Conservation (phyloP, 2,113 vertebrate species). For the Hypanus sabinus region DNA sequence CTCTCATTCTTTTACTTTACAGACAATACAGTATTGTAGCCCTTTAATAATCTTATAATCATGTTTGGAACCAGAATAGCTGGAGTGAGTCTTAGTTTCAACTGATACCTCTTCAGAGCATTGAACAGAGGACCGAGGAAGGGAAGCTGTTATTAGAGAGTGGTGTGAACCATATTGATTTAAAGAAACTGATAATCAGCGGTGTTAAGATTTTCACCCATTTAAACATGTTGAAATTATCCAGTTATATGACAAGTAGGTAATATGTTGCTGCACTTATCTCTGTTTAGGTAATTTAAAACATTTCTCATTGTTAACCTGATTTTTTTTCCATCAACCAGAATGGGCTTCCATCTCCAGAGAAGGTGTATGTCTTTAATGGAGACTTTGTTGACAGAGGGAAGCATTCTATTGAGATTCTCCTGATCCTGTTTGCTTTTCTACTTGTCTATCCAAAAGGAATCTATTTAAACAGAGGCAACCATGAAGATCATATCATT, state of each 20-base stretch:
- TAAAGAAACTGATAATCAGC: not conserved
- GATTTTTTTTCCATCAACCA: conserved; percentile 44
- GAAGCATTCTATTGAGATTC: conserved; percentile 79
- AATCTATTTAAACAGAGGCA: conserved; percentile 81
- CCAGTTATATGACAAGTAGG: not conserved
- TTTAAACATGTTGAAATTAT: not conserved
- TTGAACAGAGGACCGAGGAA: not conserved
- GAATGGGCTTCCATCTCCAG: conserved; percentile 83
- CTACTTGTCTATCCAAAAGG: conserved; percentile 81
- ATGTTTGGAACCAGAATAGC: not conserved
- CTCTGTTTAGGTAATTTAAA: not conserved
- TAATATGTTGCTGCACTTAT: not conserved
- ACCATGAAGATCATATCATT: conserved; percentile 84
- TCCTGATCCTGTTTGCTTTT: conserved; percentile 80
- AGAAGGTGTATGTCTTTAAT: conserved; percentile 81
- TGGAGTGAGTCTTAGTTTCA: not conserved
- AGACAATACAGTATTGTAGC: no score
- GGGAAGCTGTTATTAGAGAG: not conserved
- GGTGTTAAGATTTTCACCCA: no score
- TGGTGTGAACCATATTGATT: not conserved
- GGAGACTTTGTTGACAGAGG: conserved; percentile 90
- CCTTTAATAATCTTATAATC: not conserved
- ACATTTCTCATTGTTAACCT: not conserved
- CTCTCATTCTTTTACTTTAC: no score
- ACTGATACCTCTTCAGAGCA: not conserved